Evolutionary conservation across 2,113 vertebrate genomes (phyloP).

Genomic region (Corydoras sp.): DNA sequence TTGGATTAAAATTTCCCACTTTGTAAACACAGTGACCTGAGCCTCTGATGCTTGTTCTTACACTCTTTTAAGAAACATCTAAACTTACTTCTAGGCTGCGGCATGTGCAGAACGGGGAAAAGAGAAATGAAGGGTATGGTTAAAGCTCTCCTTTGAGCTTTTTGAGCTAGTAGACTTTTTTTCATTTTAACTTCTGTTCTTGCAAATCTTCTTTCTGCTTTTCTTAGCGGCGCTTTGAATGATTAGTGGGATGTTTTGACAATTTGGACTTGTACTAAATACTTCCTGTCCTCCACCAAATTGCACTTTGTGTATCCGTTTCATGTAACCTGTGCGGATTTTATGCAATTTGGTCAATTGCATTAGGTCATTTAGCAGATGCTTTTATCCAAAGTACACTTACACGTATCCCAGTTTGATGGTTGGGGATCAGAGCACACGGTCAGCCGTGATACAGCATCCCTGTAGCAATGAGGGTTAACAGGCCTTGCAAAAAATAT

Average conservation of each 20-base stretch:
- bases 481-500: no score
- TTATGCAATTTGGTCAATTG: no score
- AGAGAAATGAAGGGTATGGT: constrained; percentile 62
- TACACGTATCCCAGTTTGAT: no score
- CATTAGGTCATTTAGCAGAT: no score
- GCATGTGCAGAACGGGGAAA: constrained; percentile 55
- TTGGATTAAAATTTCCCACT: constrained; percentile 65
- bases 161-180: constrained; percentile 56
- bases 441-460: no score
- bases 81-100: constrained; percentile 21
- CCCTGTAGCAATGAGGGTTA: no score
- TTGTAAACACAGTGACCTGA: constrained; percentile 68
- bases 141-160: constrained; percentile 65
- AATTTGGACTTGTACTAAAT: background rate
- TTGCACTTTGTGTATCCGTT: no score
- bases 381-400: no score
- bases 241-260: constrained; percentile 58
- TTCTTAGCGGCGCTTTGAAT: constrained; percentile 62
- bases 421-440: no score
- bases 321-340: no score
- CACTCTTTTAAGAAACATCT: constrained; percentile 31
- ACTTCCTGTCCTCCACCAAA: no score
- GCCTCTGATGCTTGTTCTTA: constrained; percentile 62
- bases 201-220: constrained; percentile 60
- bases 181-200: constrained; percentile 62